Evolutionary conservation across 1,140 invertebrate genomes (phyloP), one percentile per base, ranked within the genome.

Genomic region (Drosophila willistoni): DNA sequence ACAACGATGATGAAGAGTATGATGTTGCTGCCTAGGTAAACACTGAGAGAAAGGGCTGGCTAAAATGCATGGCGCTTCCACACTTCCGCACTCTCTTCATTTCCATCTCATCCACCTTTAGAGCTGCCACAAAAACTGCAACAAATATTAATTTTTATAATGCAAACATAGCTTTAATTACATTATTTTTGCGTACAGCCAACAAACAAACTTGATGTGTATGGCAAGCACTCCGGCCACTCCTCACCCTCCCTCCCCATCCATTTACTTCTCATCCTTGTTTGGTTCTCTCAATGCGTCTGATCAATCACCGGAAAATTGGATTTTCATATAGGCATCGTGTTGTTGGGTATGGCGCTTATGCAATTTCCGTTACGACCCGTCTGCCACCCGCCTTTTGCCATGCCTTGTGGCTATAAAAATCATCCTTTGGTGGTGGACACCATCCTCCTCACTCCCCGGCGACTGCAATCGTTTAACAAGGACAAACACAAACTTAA

Each of bases 241-340:
- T 54, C 3, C 19, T 64, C 36, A 29, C 34, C 12, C 34, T 51
- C 51, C 57, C 82, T 0, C 41, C 2, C n/a, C n/a, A n/a, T n/a
- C n/a, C 36, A 13, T 39, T 7, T 44, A n/a, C 42, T 7, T 44
- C 42, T 47, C 14, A 47, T 47, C 14, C 44, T 47, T 5, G n/a
- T 14, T 6, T n/a, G n/a, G 6, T 44, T 3, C 44, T 51, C 44
- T 22, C 44, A 22, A 22, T 51, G 17, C 44, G 44, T 51, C 81
- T 91, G 90, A 91, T 91, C 90, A 91, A 91, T 91, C 90, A 91
- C 90, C 82, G 85, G 90, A 91, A 91, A 91, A 91, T 91, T 91
- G 89, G 85, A 91, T 91, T 91, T 91, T 90, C 90, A 91, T 91
- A 83, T 91, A 75, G 67, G 73, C 81, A 41, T 57, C 56, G 10